Evolutionary conservation across 2,888 invertebrate species (phyloP), one percentile per base, ranked within the genome.

Genomic region (Drosophila affinis): DNA sequence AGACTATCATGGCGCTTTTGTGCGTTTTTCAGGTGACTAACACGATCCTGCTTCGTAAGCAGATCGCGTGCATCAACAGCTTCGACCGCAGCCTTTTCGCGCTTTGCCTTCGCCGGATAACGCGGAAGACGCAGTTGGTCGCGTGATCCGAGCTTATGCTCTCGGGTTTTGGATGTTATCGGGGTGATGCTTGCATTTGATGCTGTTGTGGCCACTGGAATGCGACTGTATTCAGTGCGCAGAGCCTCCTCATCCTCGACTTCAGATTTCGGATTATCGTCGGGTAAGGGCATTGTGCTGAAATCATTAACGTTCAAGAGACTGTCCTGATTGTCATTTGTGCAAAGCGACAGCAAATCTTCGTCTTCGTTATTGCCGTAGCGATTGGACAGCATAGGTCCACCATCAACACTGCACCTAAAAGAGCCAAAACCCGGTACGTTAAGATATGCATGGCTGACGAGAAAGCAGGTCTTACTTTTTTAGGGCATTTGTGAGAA

Each of bases 1-100:
- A 97, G 93, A 73, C 95, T 95, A 76, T 96, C 95, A 92, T 96
- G 97, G 93, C 98, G 97, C 93, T 95, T 95, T 87, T 96, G 94
- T 55, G 98, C 94, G 91, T 95, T 94, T 57, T 94, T 93, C n/a
- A 98, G 92, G 0, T 97, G 97, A 81, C 96, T 95, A 77, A 94
- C 93, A 45, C 98, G 93, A 89, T 98, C 97, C 6, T 94, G 93
- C 77, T 98, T 97, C 0, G 96, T 95, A 73, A 98, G 98, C 0
- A 93, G 93, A 81, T 94, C 93, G 9, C 92, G 92, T 58, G 93
- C 93, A 24, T 92, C 91, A 45, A 89, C 88, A 59, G 7, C 29
- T 29, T 7, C 14, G 14, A 7, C n/a, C 1, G 93, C 91, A 88
- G 94, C 89, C 79, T 93, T 92, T 87, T 94, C 93, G 78, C 94